Percentiles rank a stretch among this genome's conserved stretches.
Evolutionary conservation across 2,113 vertebrate species (phyloP).

Genomic region (Rhodinocichla rosea): DNA sequence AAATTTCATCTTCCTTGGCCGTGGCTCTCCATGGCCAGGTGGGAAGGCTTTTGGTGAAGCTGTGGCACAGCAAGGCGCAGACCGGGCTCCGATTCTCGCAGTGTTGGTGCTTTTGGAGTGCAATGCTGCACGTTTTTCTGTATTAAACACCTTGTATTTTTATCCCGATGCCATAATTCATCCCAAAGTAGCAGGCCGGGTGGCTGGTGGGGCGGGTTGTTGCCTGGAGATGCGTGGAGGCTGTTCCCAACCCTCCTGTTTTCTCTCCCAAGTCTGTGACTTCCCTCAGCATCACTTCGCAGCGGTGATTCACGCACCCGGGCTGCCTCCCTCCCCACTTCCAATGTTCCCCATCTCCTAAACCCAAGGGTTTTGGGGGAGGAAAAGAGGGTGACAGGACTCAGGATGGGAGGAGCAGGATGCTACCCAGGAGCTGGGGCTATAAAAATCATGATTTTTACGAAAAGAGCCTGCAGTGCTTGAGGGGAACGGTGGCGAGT

Average conservation of each 20-base stretch:
- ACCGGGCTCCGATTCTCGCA: fast-evolving
- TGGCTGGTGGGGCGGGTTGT: slow-evolving; percentile 32
- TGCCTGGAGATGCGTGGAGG: slow-evolving; percentile 44
- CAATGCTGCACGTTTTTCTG: background rate
- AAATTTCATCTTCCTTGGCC: background rate
- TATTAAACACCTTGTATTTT: background rate
- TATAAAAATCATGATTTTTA: background rate
- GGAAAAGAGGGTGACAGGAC: background rate
- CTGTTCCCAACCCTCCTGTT: slow-evolving; percentile 17
- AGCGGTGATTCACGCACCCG: background rate
- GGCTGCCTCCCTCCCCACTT: background rate
- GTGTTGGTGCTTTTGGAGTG: fast-evolving
- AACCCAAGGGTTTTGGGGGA: background rate
- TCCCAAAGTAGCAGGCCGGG: background rate
- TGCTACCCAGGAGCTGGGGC: background rate
- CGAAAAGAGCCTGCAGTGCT: background rate
- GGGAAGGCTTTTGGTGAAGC: background rate
- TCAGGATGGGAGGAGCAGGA: background rate
- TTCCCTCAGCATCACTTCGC: background rate
- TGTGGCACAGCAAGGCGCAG: background rate
- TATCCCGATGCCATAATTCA: background rate
- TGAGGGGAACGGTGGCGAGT: background rate
- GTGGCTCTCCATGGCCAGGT: background rate
- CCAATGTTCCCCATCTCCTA: background rate
- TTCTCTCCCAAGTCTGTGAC: slow-evolving; percentile 22